Percentiles rank a stretch among this genome's conserved stretches.
phyloP scores from a whole-genome alignment of 2,888 invertebrate genomes.

The Hirudinaria manillensis region DNA sequence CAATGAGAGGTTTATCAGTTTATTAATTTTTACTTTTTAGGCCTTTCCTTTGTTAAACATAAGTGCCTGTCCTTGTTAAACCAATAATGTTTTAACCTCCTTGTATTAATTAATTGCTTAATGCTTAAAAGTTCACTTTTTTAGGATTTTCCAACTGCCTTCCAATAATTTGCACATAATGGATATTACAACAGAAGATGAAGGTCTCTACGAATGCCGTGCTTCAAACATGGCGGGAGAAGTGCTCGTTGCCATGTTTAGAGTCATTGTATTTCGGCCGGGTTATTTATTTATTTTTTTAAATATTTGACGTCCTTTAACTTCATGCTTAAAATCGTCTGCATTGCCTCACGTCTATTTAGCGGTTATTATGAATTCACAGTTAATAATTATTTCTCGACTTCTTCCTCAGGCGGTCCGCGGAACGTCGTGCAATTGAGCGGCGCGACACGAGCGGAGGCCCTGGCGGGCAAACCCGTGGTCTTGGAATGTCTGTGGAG shows the following conservation, averaged over 20 bases:
- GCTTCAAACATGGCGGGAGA: constrained; percentile 2
- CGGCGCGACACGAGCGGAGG: not conserved
- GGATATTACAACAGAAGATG: not conserved
- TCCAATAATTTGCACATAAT: not conserved
- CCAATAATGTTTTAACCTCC: too few species aligned
- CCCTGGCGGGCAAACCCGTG: not conserved
- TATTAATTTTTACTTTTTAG: too few species aligned
- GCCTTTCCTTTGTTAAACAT: too few species aligned
- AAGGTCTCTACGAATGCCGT: not conserved
- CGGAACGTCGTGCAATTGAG: too few species aligned
- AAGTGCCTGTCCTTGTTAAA: too few species aligned
- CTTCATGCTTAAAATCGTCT: too few species aligned
- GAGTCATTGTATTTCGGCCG: not conserved
- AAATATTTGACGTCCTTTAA: not conserved
- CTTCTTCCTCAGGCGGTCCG: too few species aligned
- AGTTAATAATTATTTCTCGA: too few species aligned
- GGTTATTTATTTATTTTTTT: not conserved
- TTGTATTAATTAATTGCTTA: too few species aligned
- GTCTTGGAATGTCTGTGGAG: constrained; percentile 1
- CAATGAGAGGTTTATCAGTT: not conserved
- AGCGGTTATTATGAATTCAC: too few species aligned
- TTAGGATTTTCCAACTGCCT: not conserved
- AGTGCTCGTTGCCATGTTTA: not conserved
- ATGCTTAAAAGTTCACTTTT: too few species aligned
- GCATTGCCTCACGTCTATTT: too few species aligned